Conservation (phyloP, 2,888 invertebrate species). For the Lepidochrysops patricia region DNA sequence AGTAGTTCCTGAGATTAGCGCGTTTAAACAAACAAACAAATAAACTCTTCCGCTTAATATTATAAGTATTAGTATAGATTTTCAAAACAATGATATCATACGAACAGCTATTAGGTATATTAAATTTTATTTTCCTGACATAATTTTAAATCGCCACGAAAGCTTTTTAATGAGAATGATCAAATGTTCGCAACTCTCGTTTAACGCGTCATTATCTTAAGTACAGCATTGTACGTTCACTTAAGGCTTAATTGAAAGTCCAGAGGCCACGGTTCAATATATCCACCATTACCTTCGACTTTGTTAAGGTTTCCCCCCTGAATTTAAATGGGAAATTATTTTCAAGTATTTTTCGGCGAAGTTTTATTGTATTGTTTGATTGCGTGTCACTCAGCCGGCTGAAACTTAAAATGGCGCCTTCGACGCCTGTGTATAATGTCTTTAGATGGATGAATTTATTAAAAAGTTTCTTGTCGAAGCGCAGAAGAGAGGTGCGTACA, state of each 20-base stretch:
- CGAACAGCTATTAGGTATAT: too few species aligned
- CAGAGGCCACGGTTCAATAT: conserved; percentile 14
- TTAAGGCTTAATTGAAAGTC: neutral
- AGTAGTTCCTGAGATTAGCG: too few species aligned
- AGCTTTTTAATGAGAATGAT: neutral
- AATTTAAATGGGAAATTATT: conserved; percentile 74
- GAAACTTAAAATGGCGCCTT: conserved; percentile 59
- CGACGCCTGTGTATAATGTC: conserved; percentile 51
- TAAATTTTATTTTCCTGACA: too few species aligned
- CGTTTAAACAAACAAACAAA: too few species aligned
- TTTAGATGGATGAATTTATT: conserved; percentile 62
- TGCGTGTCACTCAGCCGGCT: conserved; percentile 72
- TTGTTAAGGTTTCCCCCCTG: conserved; percentile 60
- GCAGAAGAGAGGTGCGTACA: conserved; percentile 33
- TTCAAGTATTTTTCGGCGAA: conserved; percentile 71
- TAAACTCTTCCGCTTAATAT: too few species aligned
- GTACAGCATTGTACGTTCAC: neutral
- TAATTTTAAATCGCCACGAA: neutral
- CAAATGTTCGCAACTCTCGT: neutral
- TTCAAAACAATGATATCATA: too few species aligned
- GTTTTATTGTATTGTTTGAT: conserved; percentile 75
- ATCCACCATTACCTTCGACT: conserved; percentile 46
- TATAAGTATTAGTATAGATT: too few species aligned
- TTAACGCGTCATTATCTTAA: neutral
- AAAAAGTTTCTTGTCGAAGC: conserved; percentile 52